Percentiles rank a stretch among this genome's conserved stretches.
Conservation (phyloP, 2,113 vertebrate genomes). For the Nesogale talazaci region DNA sequence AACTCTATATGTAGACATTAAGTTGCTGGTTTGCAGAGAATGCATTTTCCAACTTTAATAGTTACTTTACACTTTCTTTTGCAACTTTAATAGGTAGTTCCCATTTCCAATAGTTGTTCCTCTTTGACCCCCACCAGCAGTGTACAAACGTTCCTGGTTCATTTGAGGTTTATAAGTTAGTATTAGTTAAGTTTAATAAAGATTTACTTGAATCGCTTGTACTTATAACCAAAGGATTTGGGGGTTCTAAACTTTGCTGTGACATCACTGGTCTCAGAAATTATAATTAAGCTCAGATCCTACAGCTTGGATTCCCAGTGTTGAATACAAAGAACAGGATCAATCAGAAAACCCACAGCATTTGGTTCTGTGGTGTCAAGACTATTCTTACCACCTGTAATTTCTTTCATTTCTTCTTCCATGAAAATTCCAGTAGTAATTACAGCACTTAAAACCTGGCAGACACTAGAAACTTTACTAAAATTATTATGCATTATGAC, state of each 20-base stretch:
- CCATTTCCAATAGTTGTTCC: not conserved
- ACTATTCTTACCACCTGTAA: not conserved
- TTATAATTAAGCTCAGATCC: not conserved
- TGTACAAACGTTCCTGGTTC: not conserved
- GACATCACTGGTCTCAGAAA: not conserved
- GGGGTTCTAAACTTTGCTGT: not conserved
- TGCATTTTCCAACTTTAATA: not conserved
- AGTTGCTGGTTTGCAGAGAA: not conserved
- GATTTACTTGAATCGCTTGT: not conserved
- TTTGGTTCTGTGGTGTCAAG: no score
- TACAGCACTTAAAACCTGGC: not conserved
- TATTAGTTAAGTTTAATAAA: not conserved
- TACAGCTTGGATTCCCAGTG: accelerated
- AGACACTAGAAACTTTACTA: not conserved
- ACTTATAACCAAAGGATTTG: not conserved
- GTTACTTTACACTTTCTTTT: not conserved
- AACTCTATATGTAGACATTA: not conserved
- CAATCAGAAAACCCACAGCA: not conserved
- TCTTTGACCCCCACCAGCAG: not conserved
- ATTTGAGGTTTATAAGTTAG: not conserved
- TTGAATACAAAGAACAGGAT: not conserved
- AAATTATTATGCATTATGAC: not conserved
- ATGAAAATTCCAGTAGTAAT: not conserved
- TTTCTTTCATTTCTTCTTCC: not conserved
- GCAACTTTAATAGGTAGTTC: not conserved